Conservation (phyloP, 53 echinoderm and acorn worm genomes). For the Luidia sarsii region DNA sequence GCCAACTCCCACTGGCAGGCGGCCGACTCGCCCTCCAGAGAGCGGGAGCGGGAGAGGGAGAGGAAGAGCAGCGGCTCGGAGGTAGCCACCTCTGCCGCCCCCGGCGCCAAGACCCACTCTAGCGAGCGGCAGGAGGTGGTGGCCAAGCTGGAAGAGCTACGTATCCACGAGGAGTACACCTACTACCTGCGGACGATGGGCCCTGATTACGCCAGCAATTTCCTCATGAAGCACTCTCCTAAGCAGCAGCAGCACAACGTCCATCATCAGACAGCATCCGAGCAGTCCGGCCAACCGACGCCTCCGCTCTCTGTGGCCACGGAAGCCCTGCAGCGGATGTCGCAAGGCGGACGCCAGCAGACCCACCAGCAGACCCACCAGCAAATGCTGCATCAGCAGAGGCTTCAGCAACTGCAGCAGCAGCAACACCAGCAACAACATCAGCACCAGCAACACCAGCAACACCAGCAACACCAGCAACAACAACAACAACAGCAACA, state of each 20-base stretch:
- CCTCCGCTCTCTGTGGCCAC: slow-evolving; percentile 41
- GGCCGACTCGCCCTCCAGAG: slow-evolving; percentile 43
- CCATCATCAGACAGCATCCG: slow-evolving; percentile 35
- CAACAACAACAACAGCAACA: neutral
- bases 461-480: neutral
- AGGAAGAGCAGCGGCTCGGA: slow-evolving; percentile 35
- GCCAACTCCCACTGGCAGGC: slow-evolving; percentile 46
- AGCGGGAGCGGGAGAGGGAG: slow-evolving; percentile 16
- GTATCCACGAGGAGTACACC: slow-evolving; percentile 73
- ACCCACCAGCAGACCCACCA: slow-evolving; percentile 6
- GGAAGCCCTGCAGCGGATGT: slow-evolving; percentile 39
- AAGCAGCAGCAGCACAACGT: slow-evolving; percentile 40
- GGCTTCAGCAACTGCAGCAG: slow-evolving; percentile 42
- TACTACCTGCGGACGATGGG: slow-evolving; percentile 77
- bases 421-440: slow-evolving; percentile 38
- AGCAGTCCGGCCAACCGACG: slow-evolving; percentile 27
- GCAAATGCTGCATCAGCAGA: slow-evolving; percentile 24
- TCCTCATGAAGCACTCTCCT: slow-evolving; percentile 49
- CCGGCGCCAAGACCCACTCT: slow-evolving; percentile 11
- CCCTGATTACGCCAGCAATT: slow-evolving; percentile 77
- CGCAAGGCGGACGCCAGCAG: slow-evolving; percentile 23
- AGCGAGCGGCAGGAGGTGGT: slow-evolving; percentile 70
- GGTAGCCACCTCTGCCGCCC: no score
- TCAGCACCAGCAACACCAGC: slow-evolving; percentile 26
- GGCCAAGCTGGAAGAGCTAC: slow-evolving; percentile 71